Percentiles rank a stretch among this genome's conserved stretches.
These are phyloP conservation scores for Drosophila carrolli DNA, from an alignment of 1,140 invertebrate species.

Conservation along the genomic window DNA sequence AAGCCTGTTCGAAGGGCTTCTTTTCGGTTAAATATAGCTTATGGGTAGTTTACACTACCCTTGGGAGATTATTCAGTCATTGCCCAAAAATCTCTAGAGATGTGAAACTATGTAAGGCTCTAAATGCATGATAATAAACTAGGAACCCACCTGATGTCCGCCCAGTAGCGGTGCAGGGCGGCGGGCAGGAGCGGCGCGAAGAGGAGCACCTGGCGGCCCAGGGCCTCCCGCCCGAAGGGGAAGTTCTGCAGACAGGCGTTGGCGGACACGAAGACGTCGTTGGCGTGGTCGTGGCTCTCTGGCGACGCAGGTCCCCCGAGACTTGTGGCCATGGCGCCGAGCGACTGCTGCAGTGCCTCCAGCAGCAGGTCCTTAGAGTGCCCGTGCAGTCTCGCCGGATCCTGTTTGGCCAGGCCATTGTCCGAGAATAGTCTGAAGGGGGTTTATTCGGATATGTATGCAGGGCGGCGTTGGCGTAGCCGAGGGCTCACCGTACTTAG, in stretches of 20 bases:
- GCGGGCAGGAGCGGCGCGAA: constrained; percentile 41
- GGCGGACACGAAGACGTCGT: constrained; percentile 54
- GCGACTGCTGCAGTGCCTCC: constrained; percentile 22
- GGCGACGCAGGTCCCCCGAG: neutral
- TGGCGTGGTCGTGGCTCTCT: constrained; percentile 3
- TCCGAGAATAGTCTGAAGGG: constrained; percentile 52
- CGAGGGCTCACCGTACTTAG: constrained; percentile 31
- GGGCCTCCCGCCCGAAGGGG: constrained; percentile 39
- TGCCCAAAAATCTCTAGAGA: no score
- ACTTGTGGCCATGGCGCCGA: constrained; percentile 2
- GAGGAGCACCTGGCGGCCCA: constrained; percentile 13
- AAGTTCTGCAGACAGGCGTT: constrained; percentile 60
- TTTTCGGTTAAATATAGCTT: no score
- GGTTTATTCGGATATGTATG: neutral
- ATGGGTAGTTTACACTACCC: no score
- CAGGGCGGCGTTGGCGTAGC: neutral
- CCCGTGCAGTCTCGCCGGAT: neutral
- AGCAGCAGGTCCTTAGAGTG: constrained; percentile 25
- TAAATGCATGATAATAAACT: neutral
- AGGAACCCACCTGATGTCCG: constrained; percentile 28
- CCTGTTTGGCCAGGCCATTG: constrained; percentile 6
- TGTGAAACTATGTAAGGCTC: no score
- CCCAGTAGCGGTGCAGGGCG: constrained; percentile 41
- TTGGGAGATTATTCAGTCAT: no score
- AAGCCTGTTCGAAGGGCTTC: no score